Base-by-base conservation (phyloP, 2,888 invertebrate species). In the Drosophila subsilvestris region DNA sequence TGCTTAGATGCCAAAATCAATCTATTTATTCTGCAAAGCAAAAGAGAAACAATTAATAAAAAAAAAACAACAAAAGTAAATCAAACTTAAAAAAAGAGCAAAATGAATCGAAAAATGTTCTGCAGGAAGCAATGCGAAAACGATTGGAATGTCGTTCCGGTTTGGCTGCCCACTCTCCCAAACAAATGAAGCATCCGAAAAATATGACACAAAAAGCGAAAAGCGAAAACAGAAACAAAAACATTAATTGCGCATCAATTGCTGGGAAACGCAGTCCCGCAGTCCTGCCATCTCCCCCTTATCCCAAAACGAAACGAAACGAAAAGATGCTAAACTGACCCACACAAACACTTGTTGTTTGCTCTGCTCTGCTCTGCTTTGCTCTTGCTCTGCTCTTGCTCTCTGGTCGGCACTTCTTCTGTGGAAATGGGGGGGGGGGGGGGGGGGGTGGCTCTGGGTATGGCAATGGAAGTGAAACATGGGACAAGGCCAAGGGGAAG, bases 211-310 rank as follows among this genome's bases (percentile, higher is more conserved):
- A 44, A 60, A 49, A 5, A 20, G 47, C 61, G 57, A 18, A 42
- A 50, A 14, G n/a, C 44, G 37, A n/a, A 10, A 65, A 43, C 27
- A 29, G 22, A 62, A 71, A 51, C 32, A 58, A 54, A 72, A 58
- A 73, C 51, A 55, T 61, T 49, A 80, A 69, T 76, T 79, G 79
- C 79, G 75, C 78, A 78, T 63, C 71, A 72, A 75, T 80, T 75
- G 84, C 65, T 61, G 59, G 60, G 69, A 78, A 70, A 66, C 55
- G 67, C 43, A 66, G 54, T 66, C 43, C 18, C 29, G 55, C 32
- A 12, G 10, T 12, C 12, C 14, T n/a, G n/a, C 32, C 14, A 14
- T 14, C 5, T 9, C 1, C 27, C 9, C 27, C 8, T 5, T 22
- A 9, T 2, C 27, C 3, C 17, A 18, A 25, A n/a, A 3, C 2